A percentile compares a stretch with the other conserved stretches of the same genome.
Evolutionary conservation across 2,888 invertebrate species (phyloP).

Genomic region (Torymus tubicola): DNA sequence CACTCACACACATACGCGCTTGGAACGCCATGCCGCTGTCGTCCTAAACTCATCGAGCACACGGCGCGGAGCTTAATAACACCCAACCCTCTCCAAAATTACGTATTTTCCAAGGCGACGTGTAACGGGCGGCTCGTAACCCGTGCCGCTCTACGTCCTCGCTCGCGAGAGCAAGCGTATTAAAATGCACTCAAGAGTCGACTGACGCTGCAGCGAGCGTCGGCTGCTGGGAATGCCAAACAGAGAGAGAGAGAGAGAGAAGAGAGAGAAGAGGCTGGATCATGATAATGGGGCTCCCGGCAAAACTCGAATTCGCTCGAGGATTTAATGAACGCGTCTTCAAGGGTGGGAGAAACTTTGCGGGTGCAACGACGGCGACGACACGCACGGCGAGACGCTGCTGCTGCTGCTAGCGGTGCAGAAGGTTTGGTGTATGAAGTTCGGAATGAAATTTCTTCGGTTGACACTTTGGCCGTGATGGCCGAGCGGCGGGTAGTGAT

Average conservation of each 20-base stretch:
- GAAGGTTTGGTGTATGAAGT: constrained; percentile 23
- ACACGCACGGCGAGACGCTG: neutral
- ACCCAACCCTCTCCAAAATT: neutral
- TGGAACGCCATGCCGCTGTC: too few species aligned
- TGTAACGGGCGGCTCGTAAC: constrained; percentile 3
- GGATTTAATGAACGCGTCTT: constrained; percentile 58
- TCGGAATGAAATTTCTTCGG: constrained; percentile 55
- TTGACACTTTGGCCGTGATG: constrained; percentile 24
- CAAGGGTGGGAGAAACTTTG: constrained; percentile 11
- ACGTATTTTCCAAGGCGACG: constrained; percentile 14
- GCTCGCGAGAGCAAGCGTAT: constrained; percentile 65
- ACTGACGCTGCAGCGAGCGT: constrained; percentile 65
- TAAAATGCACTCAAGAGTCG: constrained; percentile 72
- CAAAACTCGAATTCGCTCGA: constrained; percentile 54
- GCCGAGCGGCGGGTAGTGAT: neutral
- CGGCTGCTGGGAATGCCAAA: constrained; percentile 58
- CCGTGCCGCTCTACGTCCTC: too few species aligned
- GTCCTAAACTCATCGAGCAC: constrained; percentile 16
- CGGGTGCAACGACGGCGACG: neutral
- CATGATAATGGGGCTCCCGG: constrained; percentile 45
- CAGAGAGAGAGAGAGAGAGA: constrained; percentile 3
- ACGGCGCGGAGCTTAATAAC: constrained; percentile 12
- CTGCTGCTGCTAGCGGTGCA: neutral
- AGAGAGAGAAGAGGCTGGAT: constrained; percentile 10
- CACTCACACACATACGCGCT: too few species aligned